Conservation (phyloP, 2,888 invertebrate genomes). For the Arenicola marina region DNA sequence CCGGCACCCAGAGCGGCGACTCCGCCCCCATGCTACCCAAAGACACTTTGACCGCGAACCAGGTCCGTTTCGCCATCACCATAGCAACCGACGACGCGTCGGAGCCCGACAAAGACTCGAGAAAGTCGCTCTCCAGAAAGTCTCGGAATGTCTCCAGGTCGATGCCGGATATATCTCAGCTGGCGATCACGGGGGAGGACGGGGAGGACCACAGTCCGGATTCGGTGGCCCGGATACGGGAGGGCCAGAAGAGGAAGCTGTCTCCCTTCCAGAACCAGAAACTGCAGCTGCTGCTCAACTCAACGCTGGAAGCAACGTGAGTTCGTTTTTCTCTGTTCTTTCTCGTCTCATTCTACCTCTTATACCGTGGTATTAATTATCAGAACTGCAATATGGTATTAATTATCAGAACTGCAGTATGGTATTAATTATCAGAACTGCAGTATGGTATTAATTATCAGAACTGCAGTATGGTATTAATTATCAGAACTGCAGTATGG, state of each 20-base stretch:
- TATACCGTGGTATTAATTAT: neutral
- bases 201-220: neutral
- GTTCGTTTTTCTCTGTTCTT: slow-evolving; percentile 27
- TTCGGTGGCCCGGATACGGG: neutral
- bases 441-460: too few species aligned
- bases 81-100: too few species aligned
- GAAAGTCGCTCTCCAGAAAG: too few species aligned
- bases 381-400: too few species aligned
- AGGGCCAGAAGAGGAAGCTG: neutral
- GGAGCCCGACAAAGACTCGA: too few species aligned
- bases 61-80: too few species aligned
- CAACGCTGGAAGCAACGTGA: slow-evolving; percentile 61
- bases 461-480: too few species aligned
- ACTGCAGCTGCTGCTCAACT: slow-evolving; percentile 51
- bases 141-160: slow-evolving; percentile 24
- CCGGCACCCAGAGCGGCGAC: neutral
- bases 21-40: neutral
- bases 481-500: too few species aligned
- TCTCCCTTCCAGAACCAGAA: neutral
- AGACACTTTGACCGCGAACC: neutral
- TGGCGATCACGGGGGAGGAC: neutral
- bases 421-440: too few species aligned
- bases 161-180: slow-evolving; percentile 24
- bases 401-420: too few species aligned
- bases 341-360: neutral